Conservation (phyloP, 1,140 invertebrate species). For the Penaeus chinensis region DNA sequence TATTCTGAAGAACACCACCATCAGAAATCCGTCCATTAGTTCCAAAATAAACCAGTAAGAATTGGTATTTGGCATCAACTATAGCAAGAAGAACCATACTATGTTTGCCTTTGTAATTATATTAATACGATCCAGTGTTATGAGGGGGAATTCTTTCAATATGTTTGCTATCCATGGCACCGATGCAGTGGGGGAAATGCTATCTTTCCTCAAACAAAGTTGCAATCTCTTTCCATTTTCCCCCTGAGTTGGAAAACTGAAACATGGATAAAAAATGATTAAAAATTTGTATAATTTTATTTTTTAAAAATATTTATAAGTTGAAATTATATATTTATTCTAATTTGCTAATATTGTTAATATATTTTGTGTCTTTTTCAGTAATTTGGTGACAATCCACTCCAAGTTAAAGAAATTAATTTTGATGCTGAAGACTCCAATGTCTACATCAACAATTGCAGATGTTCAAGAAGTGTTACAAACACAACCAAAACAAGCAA, state of each 20-base stretch:
- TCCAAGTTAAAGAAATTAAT: conserved; percentile 28
- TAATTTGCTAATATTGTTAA: conserved; percentile 31
- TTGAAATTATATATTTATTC: conserved; percentile 21
- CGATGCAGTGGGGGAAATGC: conserved; percentile 29
- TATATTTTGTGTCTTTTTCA: conserved; percentile 39
- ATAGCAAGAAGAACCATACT: conserved; percentile 25
- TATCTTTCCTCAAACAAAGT: conserved; percentile 26
- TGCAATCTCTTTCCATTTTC: conserved; percentile 35
- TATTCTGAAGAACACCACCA: conserved; percentile 30
- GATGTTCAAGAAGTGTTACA: conserved; percentile 37
- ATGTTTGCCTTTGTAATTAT: conserved; percentile 31
- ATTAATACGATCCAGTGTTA: conserved; percentile 25
- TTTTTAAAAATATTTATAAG: neutral
- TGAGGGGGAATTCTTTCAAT: conserved; percentile 19
- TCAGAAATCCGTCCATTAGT: conserved; percentile 27
- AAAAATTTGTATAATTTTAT: conserved; percentile 19
- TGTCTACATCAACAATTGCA: conserved; percentile 33
- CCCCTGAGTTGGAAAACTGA: conserved; percentile 37
- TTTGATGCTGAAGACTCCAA: conserved; percentile 35
- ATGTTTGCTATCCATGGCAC: conserved; percentile 39
- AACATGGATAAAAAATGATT: conserved; percentile 18
- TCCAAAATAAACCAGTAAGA: conserved; percentile 31
- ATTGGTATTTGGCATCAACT: conserved; percentile 27
- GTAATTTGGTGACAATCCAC: conserved; percentile 29
- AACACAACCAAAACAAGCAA: conserved; percentile 43